Evolutionary conservation across 2,113 vertebrate genomes (phyloP).

Genomic region (Hiodon alosoides): DNA sequence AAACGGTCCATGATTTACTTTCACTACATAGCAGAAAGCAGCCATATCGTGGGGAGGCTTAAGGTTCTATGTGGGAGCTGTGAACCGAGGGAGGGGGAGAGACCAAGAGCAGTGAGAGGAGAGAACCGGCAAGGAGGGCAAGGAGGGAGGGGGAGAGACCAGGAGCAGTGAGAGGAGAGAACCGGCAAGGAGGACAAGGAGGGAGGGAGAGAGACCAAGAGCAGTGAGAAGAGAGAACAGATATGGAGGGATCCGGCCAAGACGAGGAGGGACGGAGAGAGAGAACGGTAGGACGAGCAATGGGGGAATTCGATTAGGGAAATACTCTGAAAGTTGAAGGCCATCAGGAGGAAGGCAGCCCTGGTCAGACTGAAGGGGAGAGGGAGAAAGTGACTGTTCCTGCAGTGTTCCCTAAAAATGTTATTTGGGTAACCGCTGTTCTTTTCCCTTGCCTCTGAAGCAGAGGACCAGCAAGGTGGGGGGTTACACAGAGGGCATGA

Average conservation of each 20-base stretch:
- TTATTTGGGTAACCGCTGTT: background rate
- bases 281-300: background rate
- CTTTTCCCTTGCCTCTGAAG: background rate
- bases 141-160: background rate
- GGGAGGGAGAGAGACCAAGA: background rate
- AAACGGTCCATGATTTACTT: slow-evolving; percentile 19
- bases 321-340: no score
- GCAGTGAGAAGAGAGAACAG: background rate
- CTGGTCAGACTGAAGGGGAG: background rate
- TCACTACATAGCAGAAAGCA: slow-evolving; percentile 9
- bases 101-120: background rate
- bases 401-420: background rate
- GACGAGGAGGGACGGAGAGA: background rate
- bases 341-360: background rate
- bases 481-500: background rate
- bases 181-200: background rate
- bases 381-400: background rate
- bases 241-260: background rate
- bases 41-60: slow-evolving; percentile 15
- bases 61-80: background rate
- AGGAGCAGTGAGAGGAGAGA: background rate
- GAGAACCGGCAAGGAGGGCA: background rate
- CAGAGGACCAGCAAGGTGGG: background rate
- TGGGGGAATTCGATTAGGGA: no score
- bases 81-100: background rate